These are phyloP conservation scores for Cyrtonyx montezumae DNA, from an alignment of 2,113 vertebrate genomes.

Conservation along the genomic window DNA sequence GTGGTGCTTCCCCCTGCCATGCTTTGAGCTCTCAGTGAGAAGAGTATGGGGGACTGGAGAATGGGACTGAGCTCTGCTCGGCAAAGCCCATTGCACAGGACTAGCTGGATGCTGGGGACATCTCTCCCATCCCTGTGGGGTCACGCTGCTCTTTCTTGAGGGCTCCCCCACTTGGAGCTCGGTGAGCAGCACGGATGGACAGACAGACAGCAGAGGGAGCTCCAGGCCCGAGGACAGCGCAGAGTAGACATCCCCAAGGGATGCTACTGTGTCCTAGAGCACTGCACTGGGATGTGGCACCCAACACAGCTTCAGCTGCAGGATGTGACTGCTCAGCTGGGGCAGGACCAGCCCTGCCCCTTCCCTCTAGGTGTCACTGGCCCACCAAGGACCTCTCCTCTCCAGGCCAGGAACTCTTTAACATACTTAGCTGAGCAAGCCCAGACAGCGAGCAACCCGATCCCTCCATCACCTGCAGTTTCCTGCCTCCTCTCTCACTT, in stretches of 20 bases:
- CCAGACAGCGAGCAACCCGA: not conserved
- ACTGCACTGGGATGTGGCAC: not conserved
- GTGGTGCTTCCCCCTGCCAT: not conserved
- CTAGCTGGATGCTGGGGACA: not conserved
- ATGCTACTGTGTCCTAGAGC: not conserved
- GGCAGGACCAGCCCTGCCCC: not conserved
- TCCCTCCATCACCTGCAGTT: not conserved
- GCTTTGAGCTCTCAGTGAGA: rapidly evolving
- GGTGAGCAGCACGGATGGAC: not conserved
- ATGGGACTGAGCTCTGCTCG: not conserved
- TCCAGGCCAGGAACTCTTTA: not conserved
- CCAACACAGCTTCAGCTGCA: no score
- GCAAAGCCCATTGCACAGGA: not conserved
- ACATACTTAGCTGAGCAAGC: not conserved
- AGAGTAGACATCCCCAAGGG: not conserved
- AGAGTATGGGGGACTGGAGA: not conserved
- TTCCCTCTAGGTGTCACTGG: not conserved
- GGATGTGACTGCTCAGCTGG: no score
- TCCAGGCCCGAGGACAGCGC: not conserved
- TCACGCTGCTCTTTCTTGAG: not conserved
- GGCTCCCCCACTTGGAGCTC: not conserved
- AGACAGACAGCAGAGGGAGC: slow-evolving; percentile 45
- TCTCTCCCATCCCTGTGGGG: not conserved
- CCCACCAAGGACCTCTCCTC: not conserved
- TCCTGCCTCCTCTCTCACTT: not conserved